A percentile compares a stretch with the other conserved stretches of the same genome.
phyloP scores from a whole-genome alignment of 2,113 vertebrate genomes.

The Calyptommatus sinebrachiatus region DNA sequence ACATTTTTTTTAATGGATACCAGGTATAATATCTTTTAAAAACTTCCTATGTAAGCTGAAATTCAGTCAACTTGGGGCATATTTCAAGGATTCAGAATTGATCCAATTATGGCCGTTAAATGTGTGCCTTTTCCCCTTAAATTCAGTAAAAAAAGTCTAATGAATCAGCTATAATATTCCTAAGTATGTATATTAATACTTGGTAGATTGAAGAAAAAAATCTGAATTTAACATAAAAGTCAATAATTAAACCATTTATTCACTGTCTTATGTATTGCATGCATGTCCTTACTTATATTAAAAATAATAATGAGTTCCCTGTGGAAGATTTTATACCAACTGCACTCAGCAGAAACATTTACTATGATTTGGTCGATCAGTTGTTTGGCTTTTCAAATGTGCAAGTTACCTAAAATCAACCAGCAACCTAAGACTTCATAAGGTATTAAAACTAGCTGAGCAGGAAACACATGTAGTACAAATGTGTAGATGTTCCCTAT shows the following conservation, averaged over 20 bases:
- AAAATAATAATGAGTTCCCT: not conserved
- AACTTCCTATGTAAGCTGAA: not conserved
- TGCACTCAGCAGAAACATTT: not conserved
- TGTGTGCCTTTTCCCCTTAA: no score
- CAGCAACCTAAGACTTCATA: no score
- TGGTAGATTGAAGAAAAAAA: slow-evolving; percentile 10
- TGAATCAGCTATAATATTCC: not conserved
- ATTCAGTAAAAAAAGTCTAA: not conserved
- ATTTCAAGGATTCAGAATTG: no score
- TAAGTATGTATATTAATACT: slow-evolving; percentile 20
- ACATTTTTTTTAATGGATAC: not conserved
- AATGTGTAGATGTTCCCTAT: slow-evolving; percentile 4
- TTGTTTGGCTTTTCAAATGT: not conserved
- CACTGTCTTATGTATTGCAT: not conserved
- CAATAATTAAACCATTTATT: not conserved
- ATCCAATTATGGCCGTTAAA: no score
- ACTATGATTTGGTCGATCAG: not conserved
- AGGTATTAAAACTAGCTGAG: no score
- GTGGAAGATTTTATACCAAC: not conserved
- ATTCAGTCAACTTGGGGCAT: not conserved
- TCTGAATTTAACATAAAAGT: not conserved
- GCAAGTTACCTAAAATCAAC: no score
- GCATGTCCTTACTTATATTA: not conserved
- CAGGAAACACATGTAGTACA: not conserved
- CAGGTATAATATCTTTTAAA: not conserved